These are phyloP conservation scores for Tholera decimalis DNA, from an alignment of 2,888 invertebrate genomes.

Conservation along the genomic window DNA sequence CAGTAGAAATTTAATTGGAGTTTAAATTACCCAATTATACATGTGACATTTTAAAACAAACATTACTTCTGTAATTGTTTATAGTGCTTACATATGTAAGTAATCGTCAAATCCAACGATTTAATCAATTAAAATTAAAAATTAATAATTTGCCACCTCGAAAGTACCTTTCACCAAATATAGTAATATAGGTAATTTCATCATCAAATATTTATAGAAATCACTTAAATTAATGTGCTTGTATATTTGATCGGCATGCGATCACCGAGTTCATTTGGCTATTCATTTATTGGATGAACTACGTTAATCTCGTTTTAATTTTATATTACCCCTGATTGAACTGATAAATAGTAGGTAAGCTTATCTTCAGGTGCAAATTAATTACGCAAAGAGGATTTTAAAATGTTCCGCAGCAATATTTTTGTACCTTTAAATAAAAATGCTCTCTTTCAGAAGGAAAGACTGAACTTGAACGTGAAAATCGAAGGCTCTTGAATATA, in stretches of 20 bases:
- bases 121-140: neutral
- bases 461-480: neutral
- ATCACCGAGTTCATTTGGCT: constrained; percentile 18
- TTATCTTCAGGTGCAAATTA: constrained; percentile 9
- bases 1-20: too few relatives aligned
- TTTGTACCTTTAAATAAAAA: neutral
- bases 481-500: neutral
- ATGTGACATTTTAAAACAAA: too few relatives aligned
- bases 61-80: too few relatives aligned
- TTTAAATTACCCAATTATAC: too few relatives aligned
- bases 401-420: constrained; percentile 1
- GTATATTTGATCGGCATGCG: constrained; percentile 5
- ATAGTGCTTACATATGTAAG: too few relatives aligned
- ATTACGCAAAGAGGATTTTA: neutral
- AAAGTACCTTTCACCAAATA: neutral
- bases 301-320: constrained; percentile 17
- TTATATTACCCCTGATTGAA: constrained; percentile 13
- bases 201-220: constrained; percentile 8
- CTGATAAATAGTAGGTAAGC: constrained; percentile 18
- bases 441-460: neutral
- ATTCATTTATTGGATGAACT: constrained; percentile 25
- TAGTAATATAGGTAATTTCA: neutral
- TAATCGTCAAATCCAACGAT: neutral
- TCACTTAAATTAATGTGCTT: constrained; percentile 2
- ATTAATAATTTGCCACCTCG: neutral